Evolutionary conservation across 2,113 vertebrate species (phyloP).

Genomic region (Ceyx melanurus): DNA sequence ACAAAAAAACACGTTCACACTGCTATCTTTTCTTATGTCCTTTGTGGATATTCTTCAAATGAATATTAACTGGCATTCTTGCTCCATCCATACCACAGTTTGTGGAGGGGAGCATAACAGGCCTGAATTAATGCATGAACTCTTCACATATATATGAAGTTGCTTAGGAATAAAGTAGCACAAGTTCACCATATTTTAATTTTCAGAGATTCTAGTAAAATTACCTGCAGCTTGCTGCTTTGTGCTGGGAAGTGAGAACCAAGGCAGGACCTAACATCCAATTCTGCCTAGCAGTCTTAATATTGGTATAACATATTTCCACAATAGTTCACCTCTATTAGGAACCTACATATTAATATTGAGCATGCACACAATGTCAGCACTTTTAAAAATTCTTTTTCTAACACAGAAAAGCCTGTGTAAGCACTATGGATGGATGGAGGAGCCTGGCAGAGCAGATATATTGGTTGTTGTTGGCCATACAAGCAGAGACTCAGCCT

Average conservation of each 20-base stretch:
- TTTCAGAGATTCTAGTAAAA: not conserved
- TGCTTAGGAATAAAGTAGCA: not conserved
- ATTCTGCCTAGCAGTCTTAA: not conserved
- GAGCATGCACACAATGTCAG: not conserved
- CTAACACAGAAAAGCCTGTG: not conserved
- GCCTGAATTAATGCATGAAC: not conserved
- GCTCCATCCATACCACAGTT: not conserved
- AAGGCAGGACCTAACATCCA: not conserved
- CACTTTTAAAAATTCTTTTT: not conserved
- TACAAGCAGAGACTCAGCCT: not conserved
- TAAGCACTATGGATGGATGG: slow-evolving; percentile 26
- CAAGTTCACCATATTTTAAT: not conserved
- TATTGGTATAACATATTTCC: not conserved
- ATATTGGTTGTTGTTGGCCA: not conserved
- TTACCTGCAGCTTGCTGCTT: not conserved
- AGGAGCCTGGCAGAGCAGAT: not conserved
- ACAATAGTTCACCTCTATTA: not conserved
- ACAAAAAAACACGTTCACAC: not conserved
- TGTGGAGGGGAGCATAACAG: not conserved
- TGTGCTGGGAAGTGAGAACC: not conserved
- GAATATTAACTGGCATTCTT: not conserved
- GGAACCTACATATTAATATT: not conserved
- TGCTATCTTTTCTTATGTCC: not conserved
- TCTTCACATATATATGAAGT: not conserved
- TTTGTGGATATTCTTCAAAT: not conserved